Evolutionary conservation across 2,797 vertebrate genomes (phyloP), one percentile per base, ranked within the genome.

Genomic region (Melanitta fusca): DNA sequence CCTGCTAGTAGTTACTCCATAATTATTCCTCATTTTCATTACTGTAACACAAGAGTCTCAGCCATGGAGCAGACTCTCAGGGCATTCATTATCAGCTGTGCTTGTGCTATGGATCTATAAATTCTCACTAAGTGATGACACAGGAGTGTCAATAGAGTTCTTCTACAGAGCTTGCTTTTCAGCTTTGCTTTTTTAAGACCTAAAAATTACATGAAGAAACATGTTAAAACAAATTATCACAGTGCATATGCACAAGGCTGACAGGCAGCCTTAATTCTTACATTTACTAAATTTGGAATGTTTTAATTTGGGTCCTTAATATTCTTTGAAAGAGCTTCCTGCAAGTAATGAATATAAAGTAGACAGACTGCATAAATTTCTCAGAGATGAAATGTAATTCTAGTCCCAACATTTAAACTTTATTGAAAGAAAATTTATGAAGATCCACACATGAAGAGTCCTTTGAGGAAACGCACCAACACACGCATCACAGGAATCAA

Each of bases 271-370:
- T 89, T 84, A 92, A 80, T 88, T 88, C 86, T 64, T 64, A 82
- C n/a, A 49, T 49, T 45, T 87, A 87, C 93, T 97, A 92, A 93
- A 96, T 91, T 25, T 93, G 57, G 84, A 94, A 60, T 74, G 74
- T n/a, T 85, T 91, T 45, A 36, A 70, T 91, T 88, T 64, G 24
- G 24, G 71, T 85, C 60, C 36, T 87, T 96, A 93, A 94, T 94
- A 97, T 80, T 95, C 71, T 77, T 80, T 93, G 66, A 89, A 92
- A 88, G 53, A 91, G 92, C 80, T 92, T 94, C 88, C 83, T 92
- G 84, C 86, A 95, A 95, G 88, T 90, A 85, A 85, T 87, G 78
- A 97, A 95, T 95, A 94, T 77, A 72, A 95, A 95, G 51, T 13
- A 95, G 90, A 79, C 71, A 77, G 91, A 82, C 84, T 90, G 30